A percentile compares a stretch with the other conserved stretches of the same genome.
phyloP scores from a whole-genome alignment of 2,888 invertebrate genomes.

The Drosophila yooni region DNA sequence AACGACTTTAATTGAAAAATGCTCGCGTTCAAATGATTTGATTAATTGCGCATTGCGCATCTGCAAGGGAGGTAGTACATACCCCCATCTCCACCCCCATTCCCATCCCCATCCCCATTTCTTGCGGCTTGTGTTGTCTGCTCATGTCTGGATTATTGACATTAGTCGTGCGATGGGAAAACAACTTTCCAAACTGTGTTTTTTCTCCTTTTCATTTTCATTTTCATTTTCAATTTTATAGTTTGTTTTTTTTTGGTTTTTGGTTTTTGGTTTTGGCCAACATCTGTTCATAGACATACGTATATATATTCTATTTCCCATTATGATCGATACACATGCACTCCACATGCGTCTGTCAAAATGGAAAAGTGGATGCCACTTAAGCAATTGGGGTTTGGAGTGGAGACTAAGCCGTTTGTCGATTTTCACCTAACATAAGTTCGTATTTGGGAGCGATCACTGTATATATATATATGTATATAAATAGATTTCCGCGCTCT shows the following conservation, averaged over 20 bases:
- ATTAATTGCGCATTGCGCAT: slow-evolving; percentile 61
- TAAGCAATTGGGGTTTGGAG: slow-evolving; percentile 2
- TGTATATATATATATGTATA: neutral
- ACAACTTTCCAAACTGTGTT: slow-evolving; percentile 34
- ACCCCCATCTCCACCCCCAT: neutral
- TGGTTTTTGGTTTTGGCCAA: neutral
- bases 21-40: slow-evolving; percentile 45
- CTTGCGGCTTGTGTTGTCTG: slow-evolving; percentile 40
- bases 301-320: neutral
- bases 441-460: neutral
- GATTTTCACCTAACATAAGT: neutral
- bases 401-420: neutral
- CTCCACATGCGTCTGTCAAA: slow-evolving; percentile 16
- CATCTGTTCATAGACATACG: neutral
- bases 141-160: slow-evolving; percentile 30
- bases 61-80: neutral
- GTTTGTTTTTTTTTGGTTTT: neutral
- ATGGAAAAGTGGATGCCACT: slow-evolving; percentile 41
- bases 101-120: neutral
- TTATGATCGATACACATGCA: slow-evolving; percentile 2
- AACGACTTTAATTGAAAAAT: slow-evolving; percentile 53
- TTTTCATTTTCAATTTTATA: neutral
- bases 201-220: neutral
- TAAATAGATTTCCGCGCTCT: slow-evolving; percentile 17
- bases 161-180: slow-evolving; percentile 35